Evolutionary conservation across 2,113 vertebrate genomes (phyloP).

Genomic region (Nothoprocta pentlandii): DNA sequence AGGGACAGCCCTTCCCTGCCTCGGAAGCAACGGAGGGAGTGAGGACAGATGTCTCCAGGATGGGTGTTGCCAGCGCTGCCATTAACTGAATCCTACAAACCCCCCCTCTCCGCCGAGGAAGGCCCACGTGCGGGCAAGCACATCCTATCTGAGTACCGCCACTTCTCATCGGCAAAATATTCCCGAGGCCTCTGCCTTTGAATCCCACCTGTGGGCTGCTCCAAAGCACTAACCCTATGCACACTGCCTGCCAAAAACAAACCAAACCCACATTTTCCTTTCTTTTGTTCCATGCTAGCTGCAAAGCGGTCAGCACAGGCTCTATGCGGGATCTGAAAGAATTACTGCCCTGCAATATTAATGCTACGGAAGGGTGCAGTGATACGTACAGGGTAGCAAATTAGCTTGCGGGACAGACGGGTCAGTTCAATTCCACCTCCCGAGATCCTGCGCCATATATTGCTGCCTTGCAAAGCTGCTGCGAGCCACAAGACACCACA

Average conservation of each 20-base stretch:
- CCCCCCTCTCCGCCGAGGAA: constrained; percentile 10
- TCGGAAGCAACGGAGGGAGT: background rate
- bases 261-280: constrained; percentile 76
- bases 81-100: constrained; percentile 26
- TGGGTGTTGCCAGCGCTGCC: background rate
- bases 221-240: constrained; percentile 67
- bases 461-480: constrained; percentile 6
- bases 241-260: constrained; percentile 78
- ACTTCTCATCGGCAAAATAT: constrained; percentile 54
- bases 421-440: constrained; percentile 2
- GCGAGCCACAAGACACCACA: constrained; percentile 58
- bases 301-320: constrained; percentile 60
- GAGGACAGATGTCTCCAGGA: background rate
- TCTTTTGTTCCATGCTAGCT: constrained; percentile 71
- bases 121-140: constrained; percentile 27
- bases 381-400: background rate
- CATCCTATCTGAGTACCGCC: constrained; percentile 6
- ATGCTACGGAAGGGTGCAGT: background rate
- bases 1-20: background rate
- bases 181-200: constrained; percentile 5
- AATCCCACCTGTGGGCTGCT: constrained; percentile 43
- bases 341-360: constrained; percentile 70
- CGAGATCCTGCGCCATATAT: background rate
- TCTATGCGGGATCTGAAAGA: constrained; percentile 52
- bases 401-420: background rate